Percentiles rank a stretch among this genome's conserved stretches.
Conservation (phyloP, 2,888 invertebrate genomes). For the Eilema depressum region DNA sequence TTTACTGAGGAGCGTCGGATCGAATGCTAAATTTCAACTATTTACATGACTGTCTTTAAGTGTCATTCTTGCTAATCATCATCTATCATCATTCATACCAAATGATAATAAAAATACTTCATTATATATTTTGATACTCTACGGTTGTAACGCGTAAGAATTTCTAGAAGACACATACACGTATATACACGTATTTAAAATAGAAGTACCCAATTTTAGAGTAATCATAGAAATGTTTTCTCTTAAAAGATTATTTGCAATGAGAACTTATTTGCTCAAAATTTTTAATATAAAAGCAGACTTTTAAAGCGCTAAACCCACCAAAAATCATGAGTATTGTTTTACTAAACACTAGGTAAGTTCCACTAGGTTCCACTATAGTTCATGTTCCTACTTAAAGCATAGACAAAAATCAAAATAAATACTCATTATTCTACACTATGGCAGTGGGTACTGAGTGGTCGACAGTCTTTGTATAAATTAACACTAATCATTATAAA, state of each 20-base stretch:
- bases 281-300: constrained; percentile 37
- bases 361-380: constrained; percentile 50
- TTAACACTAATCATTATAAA: constrained; percentile 60
- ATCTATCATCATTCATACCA: constrained; percentile 12
- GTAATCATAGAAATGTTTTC: constrained; percentile 11
- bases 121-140: constrained; percentile 27
- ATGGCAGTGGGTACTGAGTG: constrained; percentile 83
- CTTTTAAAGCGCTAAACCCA: constrained; percentile 41
- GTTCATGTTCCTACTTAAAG: constrained; percentile 65
- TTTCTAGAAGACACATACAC: constrained; percentile 24
- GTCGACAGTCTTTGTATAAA: constrained; percentile 79
- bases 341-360: constrained; percentile 39
- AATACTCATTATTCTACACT: constrained; percentile 64
- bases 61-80: constrained; percentile 37
- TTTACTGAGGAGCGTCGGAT: constrained; percentile 35
- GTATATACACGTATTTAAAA: constrained; percentile 35
- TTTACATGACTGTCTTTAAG: constrained; percentile 74
- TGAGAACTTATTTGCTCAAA: constrained; percentile 15
- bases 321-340: constrained; percentile 53
- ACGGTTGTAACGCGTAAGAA: constrained; percentile 24
- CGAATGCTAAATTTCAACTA: constrained; percentile 54
- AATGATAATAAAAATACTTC: constrained; percentile 26
- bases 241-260: neutral
- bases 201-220: constrained; percentile 29
- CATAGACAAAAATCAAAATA: constrained; percentile 63